These are phyloP conservation scores for human DNA, from an alignment of 2,113 vertebrate species.

Conservation along the genomic window DNA sequence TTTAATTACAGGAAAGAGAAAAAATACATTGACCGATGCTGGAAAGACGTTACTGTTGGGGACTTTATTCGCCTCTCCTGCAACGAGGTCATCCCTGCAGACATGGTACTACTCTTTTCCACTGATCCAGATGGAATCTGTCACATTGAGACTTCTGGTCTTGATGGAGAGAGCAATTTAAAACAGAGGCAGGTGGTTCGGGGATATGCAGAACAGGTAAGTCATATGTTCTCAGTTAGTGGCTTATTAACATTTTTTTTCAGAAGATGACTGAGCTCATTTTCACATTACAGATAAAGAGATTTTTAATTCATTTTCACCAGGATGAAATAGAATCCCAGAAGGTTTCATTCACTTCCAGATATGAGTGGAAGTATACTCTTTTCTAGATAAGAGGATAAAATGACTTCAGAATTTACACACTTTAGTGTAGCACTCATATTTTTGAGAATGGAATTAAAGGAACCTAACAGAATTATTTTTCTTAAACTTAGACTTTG, in stretches of 20 bases:
- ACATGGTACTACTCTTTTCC: conserved; percentile 93
- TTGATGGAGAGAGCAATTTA: conserved; percentile 97
- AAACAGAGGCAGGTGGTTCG: conserved; percentile 95
- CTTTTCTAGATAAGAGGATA: neutral
- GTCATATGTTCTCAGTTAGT: neutral
- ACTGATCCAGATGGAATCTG: conserved; percentile 93
- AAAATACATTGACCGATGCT: conserved; percentile 86
- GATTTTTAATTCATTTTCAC: conserved; percentile 1
- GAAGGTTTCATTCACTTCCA: neutral
- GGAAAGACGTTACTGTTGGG: conserved; percentile 94
- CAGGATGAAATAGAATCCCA: neutral
- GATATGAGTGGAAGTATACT: neutral
- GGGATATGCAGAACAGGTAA: conserved; percentile 88
- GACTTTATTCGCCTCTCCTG: conserved; percentile 93
- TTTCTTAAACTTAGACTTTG: neutral
- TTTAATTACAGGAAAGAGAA: conserved; percentile 86
- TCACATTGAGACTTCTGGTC: conserved; percentile 94
- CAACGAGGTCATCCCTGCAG: conserved; percentile 95
- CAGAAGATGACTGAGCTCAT: conserved; percentile 3
- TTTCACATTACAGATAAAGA: neutral
- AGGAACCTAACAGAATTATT: neutral
- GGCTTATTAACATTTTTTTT: neutral
- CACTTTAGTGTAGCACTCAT: neutral
- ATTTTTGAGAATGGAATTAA: neutral
- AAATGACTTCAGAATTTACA: neutral